A percentile compares a stretch with the other conserved stretches of the same genome.
phyloP scores from a whole-genome alignment of 2,113 vertebrate genomes.

The Scomber colias region DNA sequence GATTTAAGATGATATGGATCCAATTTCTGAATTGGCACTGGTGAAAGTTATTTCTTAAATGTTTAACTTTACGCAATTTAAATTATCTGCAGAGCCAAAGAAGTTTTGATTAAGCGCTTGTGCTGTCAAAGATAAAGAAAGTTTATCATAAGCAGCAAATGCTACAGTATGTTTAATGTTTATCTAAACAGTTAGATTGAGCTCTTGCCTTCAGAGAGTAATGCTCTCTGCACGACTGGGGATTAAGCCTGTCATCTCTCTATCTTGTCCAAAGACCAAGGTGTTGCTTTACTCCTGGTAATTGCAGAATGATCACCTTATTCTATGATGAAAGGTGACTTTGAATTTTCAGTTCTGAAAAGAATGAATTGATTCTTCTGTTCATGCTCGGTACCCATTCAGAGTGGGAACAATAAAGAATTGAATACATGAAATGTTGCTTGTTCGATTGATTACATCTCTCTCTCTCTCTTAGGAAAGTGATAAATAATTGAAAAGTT shows the following conservation, averaged over 20 bases:
- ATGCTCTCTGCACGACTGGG: slow-evolving; percentile 46
- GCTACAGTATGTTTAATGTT: slow-evolving; percentile 61
- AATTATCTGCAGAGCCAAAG: slow-evolving; percentile 50
- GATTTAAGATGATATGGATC: slow-evolving; percentile 61
- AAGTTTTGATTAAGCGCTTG: slow-evolving; percentile 59
- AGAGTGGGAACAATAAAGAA: slow-evolving; percentile 31
- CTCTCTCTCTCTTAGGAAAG: not conserved
- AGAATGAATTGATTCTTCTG: slow-evolving; percentile 23
- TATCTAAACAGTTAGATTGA: slow-evolving; percentile 65
- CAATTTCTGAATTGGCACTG: slow-evolving; percentile 46
- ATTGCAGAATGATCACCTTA: slow-evolving; percentile 60
- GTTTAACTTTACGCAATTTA: slow-evolving; percentile 44
- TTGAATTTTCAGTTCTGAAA: slow-evolving; percentile 40
- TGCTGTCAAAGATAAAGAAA: slow-evolving; percentile 67
- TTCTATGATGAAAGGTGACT: slow-evolving; percentile 60
- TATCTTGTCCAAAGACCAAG: slow-evolving; percentile 62
- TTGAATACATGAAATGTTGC: slow-evolving; percentile 13
- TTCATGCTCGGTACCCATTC: slow-evolving; percentile 23
- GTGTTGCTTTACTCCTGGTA: slow-evolving; percentile 53
- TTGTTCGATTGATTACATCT: slow-evolving; percentile 37
- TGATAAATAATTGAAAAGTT: slow-evolving; percentile 35
- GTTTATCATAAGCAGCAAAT: slow-evolving; percentile 66
- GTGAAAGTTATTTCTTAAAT: slow-evolving; percentile 57
- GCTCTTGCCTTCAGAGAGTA: slow-evolving; percentile 59
- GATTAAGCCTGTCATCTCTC: slow-evolving; percentile 70